A percentile compares a stretch with the other conserved stretches of the same genome.
Evolutionary conservation across 2,888 invertebrate genomes (phyloP).

Genomic region (Trichogramma evanescens): DNA sequence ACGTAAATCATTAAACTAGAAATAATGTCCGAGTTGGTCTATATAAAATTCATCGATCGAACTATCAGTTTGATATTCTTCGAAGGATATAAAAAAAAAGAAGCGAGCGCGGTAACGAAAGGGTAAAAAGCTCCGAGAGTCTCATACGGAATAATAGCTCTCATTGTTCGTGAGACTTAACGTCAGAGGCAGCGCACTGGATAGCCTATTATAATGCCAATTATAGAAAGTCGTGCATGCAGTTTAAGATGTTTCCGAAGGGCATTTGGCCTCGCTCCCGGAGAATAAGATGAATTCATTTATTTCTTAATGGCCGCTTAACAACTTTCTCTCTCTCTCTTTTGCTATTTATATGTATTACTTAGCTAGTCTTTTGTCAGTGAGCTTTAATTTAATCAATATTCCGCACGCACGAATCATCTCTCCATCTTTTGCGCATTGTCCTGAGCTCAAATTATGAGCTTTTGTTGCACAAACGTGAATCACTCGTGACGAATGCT

Average conservation of each 20-base stretch:
- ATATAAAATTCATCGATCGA: no score
- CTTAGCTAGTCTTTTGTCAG: no score
- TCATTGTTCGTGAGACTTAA: constrained; percentile 38
- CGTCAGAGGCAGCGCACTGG: constrained; percentile 26
- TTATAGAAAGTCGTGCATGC: constrained; percentile 27
- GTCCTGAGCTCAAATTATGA: no score
- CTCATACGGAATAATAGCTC: constrained; percentile 27
- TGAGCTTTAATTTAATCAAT: constrained; percentile 15
- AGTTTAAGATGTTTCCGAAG: constrained; percentile 12
- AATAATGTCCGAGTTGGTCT: no score
- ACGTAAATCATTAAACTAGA: no score
- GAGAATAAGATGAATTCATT: constrained; percentile 26
- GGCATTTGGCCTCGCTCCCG: not conserved
- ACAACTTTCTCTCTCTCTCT: not conserved
- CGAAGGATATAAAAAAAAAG: no score
- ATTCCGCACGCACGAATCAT: constrained; percentile 16
- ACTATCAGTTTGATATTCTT: no score
- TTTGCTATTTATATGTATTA: not conserved
- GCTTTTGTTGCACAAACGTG: no score
- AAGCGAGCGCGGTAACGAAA: no score
- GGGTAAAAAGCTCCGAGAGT: constrained; percentile 11
- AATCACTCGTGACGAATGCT: no score
- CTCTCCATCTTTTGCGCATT: constrained; percentile 2
- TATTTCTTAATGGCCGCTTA: constrained; percentile 15
- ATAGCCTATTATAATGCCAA: constrained; percentile 26